Base-by-base conservation (phyloP, 2,888 invertebrate genomes). In the Philopedon plagiatum region DNA sequence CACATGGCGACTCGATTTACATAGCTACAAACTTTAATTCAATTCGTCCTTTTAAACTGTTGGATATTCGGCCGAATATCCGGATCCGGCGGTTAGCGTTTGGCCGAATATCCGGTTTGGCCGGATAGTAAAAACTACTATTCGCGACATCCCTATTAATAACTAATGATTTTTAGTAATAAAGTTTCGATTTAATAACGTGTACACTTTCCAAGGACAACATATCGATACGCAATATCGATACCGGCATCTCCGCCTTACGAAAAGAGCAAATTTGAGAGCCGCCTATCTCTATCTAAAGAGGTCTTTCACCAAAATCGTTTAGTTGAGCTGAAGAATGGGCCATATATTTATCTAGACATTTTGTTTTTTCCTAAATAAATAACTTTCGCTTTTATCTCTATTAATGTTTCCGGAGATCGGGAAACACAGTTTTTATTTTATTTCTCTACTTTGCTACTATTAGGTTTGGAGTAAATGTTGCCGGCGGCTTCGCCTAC, bases 301-400 rank as follows among this genome's bases (percentile, higher is more conserved):
- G 26, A 5, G 32, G 21, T 5, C 39, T 61, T 15, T 18, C 23
- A 18, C 1, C 61, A 26, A 61, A 21, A 61, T 41, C 61, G 23
- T 61, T 41, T 26, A 61, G 46, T 44, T 18, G 44, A 32, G 19
- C 21, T 61, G 44, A 61, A 41, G 61, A 46, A 46, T 61, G 11
- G 46, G 41, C 29, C 61, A 61, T 61, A 44, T 61, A 61, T 61
- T 46, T 61, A 46, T 46, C 18, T 9, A 32, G 61, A 61, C 61
- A 46, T 44, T 61, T 61, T 61, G 61, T 61, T 61, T 61, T 60
- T 46, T 44, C 46, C 61, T 46, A 44, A 44, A 61, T 44, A 61
- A 61, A 61, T 61, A 61, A 44, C 26, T 61, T 29, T 18, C 46
- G 11, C 61, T 15, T 46, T 46, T 44, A 26, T 54, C 29, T 61